phyloP scores from a whole-genome alignment of 2,888 invertebrate species.

The Allacma fusca region DNA sequence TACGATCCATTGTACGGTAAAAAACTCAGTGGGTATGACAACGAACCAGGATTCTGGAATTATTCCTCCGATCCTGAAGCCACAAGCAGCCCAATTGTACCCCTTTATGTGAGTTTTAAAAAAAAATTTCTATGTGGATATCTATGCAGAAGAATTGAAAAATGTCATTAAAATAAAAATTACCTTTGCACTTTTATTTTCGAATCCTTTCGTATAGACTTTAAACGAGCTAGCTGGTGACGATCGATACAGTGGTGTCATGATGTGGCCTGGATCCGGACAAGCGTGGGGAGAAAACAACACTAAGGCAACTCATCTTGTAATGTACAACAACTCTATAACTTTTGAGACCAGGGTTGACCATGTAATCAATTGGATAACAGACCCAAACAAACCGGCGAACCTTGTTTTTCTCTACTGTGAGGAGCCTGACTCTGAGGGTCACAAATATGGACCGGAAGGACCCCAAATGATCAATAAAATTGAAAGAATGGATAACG shows the following conservation, averaged over 20 bases:
- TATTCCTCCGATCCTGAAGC: slow-evolving; percentile 37
- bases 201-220: too few species aligned
- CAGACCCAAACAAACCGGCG: slow-evolving; percentile 68
- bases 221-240: slow-evolving; percentile 69
- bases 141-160: too few species aligned
- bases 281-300: slow-evolving; percentile 67
- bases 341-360: slow-evolving; percentile 68
- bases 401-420: slow-evolving; percentile 76
- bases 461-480: slow-evolving; percentile 63
- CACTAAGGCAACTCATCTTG: slow-evolving; percentile 59
- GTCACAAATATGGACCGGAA: slow-evolving; percentile 72
- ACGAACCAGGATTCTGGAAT: slow-evolving; percentile 56
- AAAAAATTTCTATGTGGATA: slow-evolving; percentile 8
- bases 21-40: slow-evolving; percentile 44
- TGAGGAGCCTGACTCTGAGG: slow-evolving; percentile 74
- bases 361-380: slow-evolving; percentile 70
- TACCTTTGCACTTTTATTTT: slow-evolving; percentile 1
- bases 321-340: slow-evolving; percentile 11
- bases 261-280: slow-evolving; percentile 77
- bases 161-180: background rate
- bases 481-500: slow-evolving; percentile 62
- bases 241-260: slow-evolving; percentile 70
- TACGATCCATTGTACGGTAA: slow-evolving; percentile 67
- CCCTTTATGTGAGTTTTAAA: slow-evolving; percentile 51
- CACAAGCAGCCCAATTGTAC: slow-evolving; percentile 43